Evolutionary conservation across 2,113 vertebrate genomes (phyloP).

Genomic region (Ammodramus savannarum): DNA sequence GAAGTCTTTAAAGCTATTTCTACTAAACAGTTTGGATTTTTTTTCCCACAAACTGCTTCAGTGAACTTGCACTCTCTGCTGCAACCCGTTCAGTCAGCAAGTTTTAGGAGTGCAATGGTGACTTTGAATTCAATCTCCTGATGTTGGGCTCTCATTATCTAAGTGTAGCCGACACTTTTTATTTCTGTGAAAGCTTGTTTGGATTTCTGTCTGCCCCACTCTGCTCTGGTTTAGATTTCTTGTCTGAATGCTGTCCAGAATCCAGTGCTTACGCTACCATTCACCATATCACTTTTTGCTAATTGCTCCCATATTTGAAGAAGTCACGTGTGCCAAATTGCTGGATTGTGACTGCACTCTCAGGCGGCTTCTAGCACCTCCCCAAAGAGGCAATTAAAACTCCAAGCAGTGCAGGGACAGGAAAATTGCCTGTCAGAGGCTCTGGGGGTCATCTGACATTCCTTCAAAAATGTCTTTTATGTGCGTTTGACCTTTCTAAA

Average conservation of each 20-base stretch:
- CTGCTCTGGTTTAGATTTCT: slow-evolving; percentile 53
- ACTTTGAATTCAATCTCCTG: slow-evolving; percentile 14
- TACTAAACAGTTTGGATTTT: background rate
- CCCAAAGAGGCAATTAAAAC: slow-evolving; percentile 55
- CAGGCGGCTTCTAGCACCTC: slow-evolving; percentile 21
- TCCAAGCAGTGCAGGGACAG: slow-evolving; percentile 1
- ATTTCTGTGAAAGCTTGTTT: slow-evolving; percentile 52
- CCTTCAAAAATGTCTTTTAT: background rate
- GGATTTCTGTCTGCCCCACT: slow-evolving; percentile 17
- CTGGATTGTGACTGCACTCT: slow-evolving; percentile 38
- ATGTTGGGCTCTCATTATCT: slow-evolving; percentile 27
- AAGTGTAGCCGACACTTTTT: background rate
- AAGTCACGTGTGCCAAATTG: slow-evolving; percentile 38
- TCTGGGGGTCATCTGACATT: slow-evolving; percentile 1
- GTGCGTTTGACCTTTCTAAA: background rate
- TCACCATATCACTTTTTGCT: slow-evolving; percentile 61
- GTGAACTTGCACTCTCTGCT: background rate
- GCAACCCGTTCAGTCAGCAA: background rate
- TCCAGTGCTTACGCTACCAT: slow-evolving; percentile 21
- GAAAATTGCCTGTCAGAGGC: slow-evolving; percentile 12
- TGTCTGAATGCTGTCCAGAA: slow-evolving; percentile 36
- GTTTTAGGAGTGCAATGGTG: background rate
- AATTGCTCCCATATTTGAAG: slow-evolving; percentile 56
- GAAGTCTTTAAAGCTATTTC: background rate
- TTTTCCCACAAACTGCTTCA: background rate